Conservation (phyloP, 2,113 vertebrate species). For the Rhodinocichla rosea region DNA sequence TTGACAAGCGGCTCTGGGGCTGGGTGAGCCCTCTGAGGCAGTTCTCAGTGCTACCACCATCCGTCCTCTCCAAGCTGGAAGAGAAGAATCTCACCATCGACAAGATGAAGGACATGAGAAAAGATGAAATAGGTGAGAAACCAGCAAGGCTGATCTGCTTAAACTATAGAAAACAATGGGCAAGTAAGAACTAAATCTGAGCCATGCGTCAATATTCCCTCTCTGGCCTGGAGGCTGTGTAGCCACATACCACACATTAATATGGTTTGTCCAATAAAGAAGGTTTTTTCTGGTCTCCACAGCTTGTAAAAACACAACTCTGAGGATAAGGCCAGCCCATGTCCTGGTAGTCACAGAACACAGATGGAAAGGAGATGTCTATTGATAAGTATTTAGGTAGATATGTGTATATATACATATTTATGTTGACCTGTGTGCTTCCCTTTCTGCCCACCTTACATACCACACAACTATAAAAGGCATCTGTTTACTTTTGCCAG, state of each 20-base stretch:
- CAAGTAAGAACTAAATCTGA: not conserved
- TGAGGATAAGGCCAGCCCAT: not conserved
- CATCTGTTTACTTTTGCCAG: not conserved
- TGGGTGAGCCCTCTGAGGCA: slow-evolving; percentile 92
- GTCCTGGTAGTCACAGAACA: not conserved
- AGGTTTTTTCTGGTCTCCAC: not conserved
- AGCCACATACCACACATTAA: not conserved
- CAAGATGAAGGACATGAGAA: slow-evolving; percentile 96
- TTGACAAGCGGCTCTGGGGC: slow-evolving; percentile 95
- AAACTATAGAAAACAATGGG: not conserved
- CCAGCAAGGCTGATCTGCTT: not conserved
- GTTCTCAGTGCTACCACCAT: slow-evolving; percentile 83
- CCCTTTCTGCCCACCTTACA: not conserved
- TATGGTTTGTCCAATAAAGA: not conserved
- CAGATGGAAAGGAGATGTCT: not conserved
- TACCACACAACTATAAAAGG: not conserved
- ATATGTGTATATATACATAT: not conserved
- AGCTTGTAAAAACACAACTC: not conserved
- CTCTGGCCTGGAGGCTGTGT: not conserved
- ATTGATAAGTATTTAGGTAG: not conserved
- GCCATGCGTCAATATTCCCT: not conserved
- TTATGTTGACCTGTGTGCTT: not conserved
- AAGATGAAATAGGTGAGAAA: slow-evolving; percentile 95
- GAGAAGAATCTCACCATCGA: slow-evolving; percentile 92
- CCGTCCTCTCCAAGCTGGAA: slow-evolving; percentile 86